Percentiles rank a stretch among this genome's conserved stretches.
These are phyloP conservation scores for Avahi laniger DNA, from an alignment of 2,797 vertebrate genomes.

Conservation along the genomic window DNA sequence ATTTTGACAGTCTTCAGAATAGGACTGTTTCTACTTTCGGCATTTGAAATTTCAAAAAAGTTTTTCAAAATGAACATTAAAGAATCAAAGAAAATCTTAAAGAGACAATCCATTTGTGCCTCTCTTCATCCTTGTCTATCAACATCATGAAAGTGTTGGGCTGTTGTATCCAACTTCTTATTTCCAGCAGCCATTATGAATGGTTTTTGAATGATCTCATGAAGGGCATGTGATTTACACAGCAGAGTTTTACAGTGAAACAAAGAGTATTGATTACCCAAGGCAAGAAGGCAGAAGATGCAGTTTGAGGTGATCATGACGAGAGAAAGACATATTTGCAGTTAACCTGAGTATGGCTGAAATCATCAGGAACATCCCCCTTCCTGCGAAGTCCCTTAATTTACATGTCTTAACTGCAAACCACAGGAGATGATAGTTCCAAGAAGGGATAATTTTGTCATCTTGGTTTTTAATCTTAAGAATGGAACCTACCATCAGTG, in stretches of 20 bases:
- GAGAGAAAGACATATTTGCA: background rate
- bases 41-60: background rate
- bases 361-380: background rate
- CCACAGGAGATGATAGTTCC: background rate
- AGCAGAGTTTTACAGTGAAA: background rate
- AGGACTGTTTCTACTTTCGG: background rate
- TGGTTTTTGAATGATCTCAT: background rate
- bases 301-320: background rate
- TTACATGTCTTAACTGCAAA: background rate
- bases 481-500: background rate
- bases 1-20: background rate
- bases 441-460: background rate
- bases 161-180: background rate
- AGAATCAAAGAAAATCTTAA: background rate
- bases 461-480: background rate
- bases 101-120: background rate
- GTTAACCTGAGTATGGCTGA: background rate
- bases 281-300: background rate
- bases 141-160: background rate
- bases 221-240: background rate
- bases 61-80: background rate
- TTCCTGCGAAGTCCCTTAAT: background rate
- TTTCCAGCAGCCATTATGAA: background rate
- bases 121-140: background rate
- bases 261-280: background rate